phyloP scores from a whole-genome alignment of 2,888 invertebrate species.

The Phrixothrix hirtus region DNA sequence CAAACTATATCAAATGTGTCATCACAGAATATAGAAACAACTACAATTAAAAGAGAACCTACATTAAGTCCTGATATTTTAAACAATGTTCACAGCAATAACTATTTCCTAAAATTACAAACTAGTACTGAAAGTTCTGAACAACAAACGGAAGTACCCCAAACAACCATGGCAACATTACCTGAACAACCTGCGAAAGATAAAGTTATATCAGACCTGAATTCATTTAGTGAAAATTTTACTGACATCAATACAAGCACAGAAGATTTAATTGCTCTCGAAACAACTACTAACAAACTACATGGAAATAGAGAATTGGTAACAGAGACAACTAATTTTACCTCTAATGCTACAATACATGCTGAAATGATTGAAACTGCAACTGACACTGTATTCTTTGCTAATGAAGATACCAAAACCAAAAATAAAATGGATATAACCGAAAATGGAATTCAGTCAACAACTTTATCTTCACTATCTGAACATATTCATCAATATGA shows the following conservation, averaged over 20 bases:
- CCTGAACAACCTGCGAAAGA: neutral
- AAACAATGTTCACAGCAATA: constrained; percentile 50
- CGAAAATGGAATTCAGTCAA: neutral
- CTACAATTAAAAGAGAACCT: constrained; percentile 10
- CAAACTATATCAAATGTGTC: no score
- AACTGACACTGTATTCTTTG: constrained; percentile 6
- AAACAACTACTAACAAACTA: constrained; percentile 48
- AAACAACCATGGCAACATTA: neutral
- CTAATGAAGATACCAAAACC: neutral
- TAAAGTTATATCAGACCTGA: constrained; percentile 1
- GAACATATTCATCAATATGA: constrained; percentile 42
- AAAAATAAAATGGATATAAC: neutral
- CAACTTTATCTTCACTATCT: neutral
- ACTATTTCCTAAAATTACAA: constrained; percentile 36
- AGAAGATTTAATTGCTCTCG: constrained; percentile 52
- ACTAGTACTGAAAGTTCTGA: constrained; percentile 13
- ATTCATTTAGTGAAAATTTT: constrained; percentile 3
- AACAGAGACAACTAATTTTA: constrained; percentile 15
- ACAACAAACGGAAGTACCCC: constrained; percentile 3
- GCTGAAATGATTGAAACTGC: constrained; percentile 44
- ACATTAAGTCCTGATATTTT: constrained; percentile 44
- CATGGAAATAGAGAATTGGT: constrained; percentile 13
- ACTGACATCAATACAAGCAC: constrained; percentile 20
- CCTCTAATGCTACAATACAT: constrained; percentile 29
- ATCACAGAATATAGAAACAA: constrained; percentile 2